Conservation (phyloP, 2,797 vertebrate species). For the Enteromius viviparus region DNA sequence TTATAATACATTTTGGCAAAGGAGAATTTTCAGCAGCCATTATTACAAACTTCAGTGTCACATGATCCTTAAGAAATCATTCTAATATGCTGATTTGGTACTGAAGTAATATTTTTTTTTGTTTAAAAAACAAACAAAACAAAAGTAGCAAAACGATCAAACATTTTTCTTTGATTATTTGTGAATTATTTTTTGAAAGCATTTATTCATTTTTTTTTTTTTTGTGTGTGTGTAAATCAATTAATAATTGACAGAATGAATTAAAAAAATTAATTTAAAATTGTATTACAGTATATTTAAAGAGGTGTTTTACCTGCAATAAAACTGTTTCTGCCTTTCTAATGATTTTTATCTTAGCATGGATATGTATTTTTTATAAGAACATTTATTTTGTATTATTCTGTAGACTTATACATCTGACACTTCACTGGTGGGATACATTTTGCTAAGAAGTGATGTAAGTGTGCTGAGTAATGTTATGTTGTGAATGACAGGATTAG, state of each 20-base stretch:
- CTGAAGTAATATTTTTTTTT: background rate
- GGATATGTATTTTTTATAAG: background rate
- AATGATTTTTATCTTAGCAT: background rate
- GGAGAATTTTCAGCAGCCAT: no score
- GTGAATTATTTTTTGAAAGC: background rate
- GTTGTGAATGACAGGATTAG: constrained; percentile 12
- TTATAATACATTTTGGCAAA: no score
- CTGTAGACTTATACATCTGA: background rate
- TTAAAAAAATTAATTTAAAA: no score
- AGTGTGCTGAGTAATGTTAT: background rate
- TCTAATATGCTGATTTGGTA: background rate
- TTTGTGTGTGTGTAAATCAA: background rate
- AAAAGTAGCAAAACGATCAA: no score
- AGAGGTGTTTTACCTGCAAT: background rate
- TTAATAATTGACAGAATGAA: no score
- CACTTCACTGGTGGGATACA: background rate
- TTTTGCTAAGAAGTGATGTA: background rate
- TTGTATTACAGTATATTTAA: background rate
- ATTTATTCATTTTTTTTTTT: background rate
- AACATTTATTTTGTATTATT: background rate
- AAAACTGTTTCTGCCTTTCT: background rate
- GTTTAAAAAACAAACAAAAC: no score
- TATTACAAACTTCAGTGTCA: background rate
- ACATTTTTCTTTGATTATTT: no score
- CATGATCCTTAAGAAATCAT: background rate